These are phyloP conservation scores for Oscheius sp. DNA, from an alignment of 2,888 invertebrate genomes.

Conservation along the genomic window DNA sequence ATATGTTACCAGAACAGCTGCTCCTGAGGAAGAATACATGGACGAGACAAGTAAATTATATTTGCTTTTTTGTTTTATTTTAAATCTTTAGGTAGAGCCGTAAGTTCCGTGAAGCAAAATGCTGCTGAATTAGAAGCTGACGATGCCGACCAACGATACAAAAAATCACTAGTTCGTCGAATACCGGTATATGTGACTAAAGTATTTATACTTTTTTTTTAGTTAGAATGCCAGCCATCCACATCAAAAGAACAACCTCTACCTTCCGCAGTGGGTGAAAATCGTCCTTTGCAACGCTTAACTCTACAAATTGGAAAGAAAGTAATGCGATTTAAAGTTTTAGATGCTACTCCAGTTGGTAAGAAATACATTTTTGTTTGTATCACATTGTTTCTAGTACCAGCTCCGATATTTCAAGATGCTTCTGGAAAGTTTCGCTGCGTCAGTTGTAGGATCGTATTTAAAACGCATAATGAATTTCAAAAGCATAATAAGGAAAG, in stretches of 20 bases:
- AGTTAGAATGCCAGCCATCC: slow-evolving; percentile 2
- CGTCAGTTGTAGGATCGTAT: not conserved
- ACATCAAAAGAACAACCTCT: not conserved
- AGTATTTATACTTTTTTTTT: not conserved
- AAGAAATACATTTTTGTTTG: too few relatives aligned
- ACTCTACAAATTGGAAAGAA: slow-evolving; percentile 46
- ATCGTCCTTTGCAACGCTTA: slow-evolving; percentile 23
- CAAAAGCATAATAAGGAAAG: slow-evolving; percentile 2
- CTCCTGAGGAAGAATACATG: not conserved
- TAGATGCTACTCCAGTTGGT: slow-evolving; percentile 28
- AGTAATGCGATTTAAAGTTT: slow-evolving; percentile 48
- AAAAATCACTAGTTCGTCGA: too few relatives aligned
- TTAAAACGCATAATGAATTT: not conserved
- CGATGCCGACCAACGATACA: not conserved
- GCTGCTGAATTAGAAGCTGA: not conserved
- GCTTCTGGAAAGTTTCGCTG: slow-evolving; percentile 19
- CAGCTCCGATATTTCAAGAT: slow-evolving; percentile 1
- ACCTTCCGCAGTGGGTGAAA: not conserved
- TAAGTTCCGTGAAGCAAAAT: slow-evolving; percentile 1
- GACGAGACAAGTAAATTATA: slow-evolving; percentile 25
- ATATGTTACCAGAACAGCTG: not conserved
- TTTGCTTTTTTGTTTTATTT: not conserved
- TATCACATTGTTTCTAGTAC: too few relatives aligned
- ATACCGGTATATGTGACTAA: too few relatives aligned
- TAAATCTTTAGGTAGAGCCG: slow-evolving; percentile 11